Base-by-base conservation (phyloP, 1,140 invertebrate species). In the Asbolus verrucosus region DNA sequence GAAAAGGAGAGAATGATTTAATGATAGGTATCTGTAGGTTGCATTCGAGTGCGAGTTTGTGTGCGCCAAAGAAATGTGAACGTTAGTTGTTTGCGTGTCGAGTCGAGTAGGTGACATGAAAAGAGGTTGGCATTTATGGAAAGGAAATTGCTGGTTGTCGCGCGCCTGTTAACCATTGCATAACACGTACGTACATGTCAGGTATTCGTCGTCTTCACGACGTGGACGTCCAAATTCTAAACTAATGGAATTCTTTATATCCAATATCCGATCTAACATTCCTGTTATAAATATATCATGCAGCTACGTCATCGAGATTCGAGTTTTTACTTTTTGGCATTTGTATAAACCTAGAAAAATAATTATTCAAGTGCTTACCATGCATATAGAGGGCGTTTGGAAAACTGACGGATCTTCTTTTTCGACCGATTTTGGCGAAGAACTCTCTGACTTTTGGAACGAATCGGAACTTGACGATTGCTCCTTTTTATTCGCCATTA, bases 331-430 rank as follows among this genome's bases (percentile, higher is more conserved):
- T 43, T 69, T 69, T 36, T 36, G 33, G 11, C 33, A 36, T 36
- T 36, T 36, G 6, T 36, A 36, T 19, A n/a, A n/a, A 36, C 59
- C 11, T 19, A n/a, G 11, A 6, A 31, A 15, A 30, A 8, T 31
- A 33, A 2, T 41, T 14, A 21, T 62, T 41, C 46, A 8, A 13
- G 3, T 2, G 11, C 79, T 81, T 77, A 84, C 83, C 76, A 81
- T 82, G 74, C 82, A 83, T 65, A 83, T 81, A 36, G 79, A 81
- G 1, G 83, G 82, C 11, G 81, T 76, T 68, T 82, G 78, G 19
- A 63, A 41, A 36, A 63, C 33, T 19, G 67, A 46, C 6, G 65
- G 67, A 46, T 71, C 68, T 69, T 46, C 67, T 60, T 68, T 65
- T 66, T 50, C 62, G 15, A 11, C 65, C 14, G 75, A 69, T 41